Conservation (phyloP, 2,888 invertebrate species). For the Hipparchia sbordonii region DNA sequence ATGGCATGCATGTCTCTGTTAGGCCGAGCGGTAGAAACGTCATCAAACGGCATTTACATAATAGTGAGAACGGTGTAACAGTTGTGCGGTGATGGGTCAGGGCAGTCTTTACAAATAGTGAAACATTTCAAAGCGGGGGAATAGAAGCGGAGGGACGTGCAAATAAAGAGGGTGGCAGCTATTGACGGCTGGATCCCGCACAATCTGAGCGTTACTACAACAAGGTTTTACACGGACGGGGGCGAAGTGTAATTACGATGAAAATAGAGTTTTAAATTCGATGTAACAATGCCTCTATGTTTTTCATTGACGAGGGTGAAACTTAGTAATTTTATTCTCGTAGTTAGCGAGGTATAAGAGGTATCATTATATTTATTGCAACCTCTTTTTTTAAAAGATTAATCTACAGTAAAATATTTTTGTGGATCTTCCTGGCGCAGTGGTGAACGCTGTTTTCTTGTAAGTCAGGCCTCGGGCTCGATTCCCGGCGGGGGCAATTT, state of each 20-base stretch:
- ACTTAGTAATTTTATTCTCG: conserved; percentile 11
- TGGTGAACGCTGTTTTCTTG: too few species aligned
- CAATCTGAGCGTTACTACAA: conserved; percentile 63
- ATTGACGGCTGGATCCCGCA: conserved; percentile 61
- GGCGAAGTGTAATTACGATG: conserved; percentile 37
- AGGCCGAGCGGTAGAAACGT: conserved; percentile 32
- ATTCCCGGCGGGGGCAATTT: too few species aligned
- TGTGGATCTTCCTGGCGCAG: background rate
- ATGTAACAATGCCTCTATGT: conserved; percentile 27
- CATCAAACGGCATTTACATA: conserved; percentile 75
- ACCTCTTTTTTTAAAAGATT: background rate
- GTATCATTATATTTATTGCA: background rate
- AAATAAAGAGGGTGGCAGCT: conserved; percentile 67
- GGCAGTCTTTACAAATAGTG: conserved; percentile 72
- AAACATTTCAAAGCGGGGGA: conserved; percentile 74
- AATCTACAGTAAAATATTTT: background rate
- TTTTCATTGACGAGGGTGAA: conserved; percentile 22
- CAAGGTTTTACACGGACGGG: conserved; percentile 48
- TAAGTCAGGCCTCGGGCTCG: too few species aligned
- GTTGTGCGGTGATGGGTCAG: conserved; percentile 65
- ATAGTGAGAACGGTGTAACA: conserved; percentile 72
- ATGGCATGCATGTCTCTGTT: conserved; percentile 4
- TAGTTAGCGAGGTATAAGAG: background rate
- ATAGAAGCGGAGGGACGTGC: conserved; percentile 55
- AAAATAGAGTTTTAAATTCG: conserved; percentile 38